Evolutionary conservation across 2,113 vertebrate species (phyloP).

Genomic region (Brachionichthys hirsutus): DNA sequence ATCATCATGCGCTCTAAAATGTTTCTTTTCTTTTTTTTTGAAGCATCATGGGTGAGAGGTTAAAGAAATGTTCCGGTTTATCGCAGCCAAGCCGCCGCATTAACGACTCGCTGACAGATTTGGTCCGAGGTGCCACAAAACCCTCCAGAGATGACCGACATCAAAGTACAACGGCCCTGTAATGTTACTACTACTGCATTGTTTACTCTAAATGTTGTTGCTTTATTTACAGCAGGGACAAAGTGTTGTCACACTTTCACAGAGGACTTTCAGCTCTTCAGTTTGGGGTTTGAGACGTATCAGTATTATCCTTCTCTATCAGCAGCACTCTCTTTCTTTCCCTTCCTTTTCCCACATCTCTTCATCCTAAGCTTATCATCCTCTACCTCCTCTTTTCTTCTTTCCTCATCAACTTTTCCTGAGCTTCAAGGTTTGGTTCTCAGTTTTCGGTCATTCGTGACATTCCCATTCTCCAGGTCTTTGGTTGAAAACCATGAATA

Average conservation of each 20-base stretch:
- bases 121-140: slow-evolving; percentile 29
- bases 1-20: not conserved
- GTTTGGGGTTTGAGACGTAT: slow-evolving; percentile 32
- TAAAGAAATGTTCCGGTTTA: too few relatives aligned
- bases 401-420: not conserved
- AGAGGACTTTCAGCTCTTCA: slow-evolving; percentile 31
- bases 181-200: slow-evolving; percentile 77
- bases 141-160: slow-evolving; percentile 67
- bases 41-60: too few relatives aligned
- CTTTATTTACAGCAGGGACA: slow-evolving; percentile 61
- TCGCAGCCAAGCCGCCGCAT: not conserved
- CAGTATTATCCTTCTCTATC: slow-evolving; percentile 34
- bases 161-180: slow-evolving; percentile 64
- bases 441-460: slow-evolving; percentile 37
- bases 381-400: too few relatives aligned
- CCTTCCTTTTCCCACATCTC: not conserved
- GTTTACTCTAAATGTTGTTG: slow-evolving; percentile 66
- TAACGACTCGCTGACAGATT: not conserved
- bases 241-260: slow-evolving; percentile 33
- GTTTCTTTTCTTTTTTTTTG: too few relatives aligned
- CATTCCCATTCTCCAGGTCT: slow-evolving; percentile 39
- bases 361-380: too few relatives aligned
- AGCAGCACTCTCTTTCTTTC: not conserved
- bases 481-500: slow-evolving; percentile 59
- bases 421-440: not conserved